A percentile compares a stretch with the other conserved stretches of the same genome.
Evolutionary conservation across 2,113 vertebrate genomes (phyloP).

Genomic region (Trachemys scripta): DNA sequence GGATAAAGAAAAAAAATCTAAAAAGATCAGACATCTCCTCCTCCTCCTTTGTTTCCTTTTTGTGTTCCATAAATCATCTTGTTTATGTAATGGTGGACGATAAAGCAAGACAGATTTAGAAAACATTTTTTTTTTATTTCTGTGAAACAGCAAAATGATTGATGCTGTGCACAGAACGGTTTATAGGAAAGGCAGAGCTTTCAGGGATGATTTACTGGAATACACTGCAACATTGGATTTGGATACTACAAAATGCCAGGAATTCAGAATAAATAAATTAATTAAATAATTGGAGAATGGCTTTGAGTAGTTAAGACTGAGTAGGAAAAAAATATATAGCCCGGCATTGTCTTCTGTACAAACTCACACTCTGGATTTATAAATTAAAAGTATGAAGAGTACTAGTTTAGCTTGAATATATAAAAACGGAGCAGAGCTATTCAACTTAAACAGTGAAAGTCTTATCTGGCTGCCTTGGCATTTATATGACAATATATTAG

Average conservation of each 20-base stretch:
- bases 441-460: not conserved
- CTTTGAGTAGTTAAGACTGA: not conserved
- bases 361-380: not conserved
- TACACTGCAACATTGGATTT: slow-evolving; percentile 1
- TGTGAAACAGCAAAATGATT: slow-evolving; percentile 61
- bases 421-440: slow-evolving; percentile 6
- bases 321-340: fast-evolving
- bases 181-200: slow-evolving; percentile 23
- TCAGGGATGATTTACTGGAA: slow-evolving; percentile 66
- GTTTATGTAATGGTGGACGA: slow-evolving; percentile 63
- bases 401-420: not conserved
- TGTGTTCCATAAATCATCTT: slow-evolving; percentile 70
- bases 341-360: not conserved
- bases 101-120: slow-evolving; percentile 55
- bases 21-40: not conserved
- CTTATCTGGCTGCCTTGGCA: not conserved
- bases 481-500: not conserved
- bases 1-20: not conserved
- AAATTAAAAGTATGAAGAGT: not conserved
- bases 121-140: slow-evolving; percentile 57
- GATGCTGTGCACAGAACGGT: slow-evolving; percentile 56
- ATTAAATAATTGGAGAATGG: slow-evolving; percentile 27
- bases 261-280: slow-evolving; percentile 31
- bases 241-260: not conserved
- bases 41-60: not conserved